phyloP scores from a whole-genome alignment of 2,888 invertebrate species.

The Iphiclides podalirius region DNA sequence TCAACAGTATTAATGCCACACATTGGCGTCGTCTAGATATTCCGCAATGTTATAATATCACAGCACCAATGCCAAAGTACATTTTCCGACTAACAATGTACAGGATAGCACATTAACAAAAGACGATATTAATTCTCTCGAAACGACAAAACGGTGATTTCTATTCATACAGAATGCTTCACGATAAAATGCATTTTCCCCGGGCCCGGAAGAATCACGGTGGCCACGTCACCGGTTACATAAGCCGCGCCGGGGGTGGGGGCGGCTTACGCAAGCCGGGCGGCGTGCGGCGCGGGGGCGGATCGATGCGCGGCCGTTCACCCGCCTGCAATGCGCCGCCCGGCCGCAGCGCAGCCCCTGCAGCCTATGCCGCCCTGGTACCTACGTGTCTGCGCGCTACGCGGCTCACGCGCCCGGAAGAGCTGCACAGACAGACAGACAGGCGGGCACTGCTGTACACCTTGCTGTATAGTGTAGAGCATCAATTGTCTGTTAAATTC shows the following conservation, averaged over 20 bases:
- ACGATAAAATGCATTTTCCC: too few species aligned
- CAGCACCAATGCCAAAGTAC: too few species aligned
- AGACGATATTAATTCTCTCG: too few species aligned
- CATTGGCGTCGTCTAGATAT: too few species aligned
- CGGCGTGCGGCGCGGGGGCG: constrained; percentile 35
- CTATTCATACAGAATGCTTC: too few species aligned
- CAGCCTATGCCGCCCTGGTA: constrained; percentile 61
- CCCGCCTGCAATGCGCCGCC: constrained; percentile 78
- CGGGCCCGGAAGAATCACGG: constrained; percentile 57
- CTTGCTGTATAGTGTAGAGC: too few species aligned
- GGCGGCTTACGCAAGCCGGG: constrained; percentile 60
- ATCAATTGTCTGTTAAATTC: too few species aligned
- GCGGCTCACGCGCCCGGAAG: constrained; percentile 13
- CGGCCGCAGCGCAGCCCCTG: constrained; percentile 59
- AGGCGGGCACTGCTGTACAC: not conserved
- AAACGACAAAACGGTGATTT: too few species aligned
- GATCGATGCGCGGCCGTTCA: constrained; percentile 78
- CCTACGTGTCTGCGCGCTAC: constrained; percentile 28
- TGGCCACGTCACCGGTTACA: constrained; percentile 68
- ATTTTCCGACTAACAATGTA: too few species aligned
- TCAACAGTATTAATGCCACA: too few species aligned
- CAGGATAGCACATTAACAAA: too few species aligned
- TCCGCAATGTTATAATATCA: too few species aligned
- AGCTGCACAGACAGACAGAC: constrained; percentile 2
- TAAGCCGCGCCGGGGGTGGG: constrained; percentile 47